Conservation (phyloP, 1,140 invertebrate species). For the Chrysoperla carnea region DNA sequence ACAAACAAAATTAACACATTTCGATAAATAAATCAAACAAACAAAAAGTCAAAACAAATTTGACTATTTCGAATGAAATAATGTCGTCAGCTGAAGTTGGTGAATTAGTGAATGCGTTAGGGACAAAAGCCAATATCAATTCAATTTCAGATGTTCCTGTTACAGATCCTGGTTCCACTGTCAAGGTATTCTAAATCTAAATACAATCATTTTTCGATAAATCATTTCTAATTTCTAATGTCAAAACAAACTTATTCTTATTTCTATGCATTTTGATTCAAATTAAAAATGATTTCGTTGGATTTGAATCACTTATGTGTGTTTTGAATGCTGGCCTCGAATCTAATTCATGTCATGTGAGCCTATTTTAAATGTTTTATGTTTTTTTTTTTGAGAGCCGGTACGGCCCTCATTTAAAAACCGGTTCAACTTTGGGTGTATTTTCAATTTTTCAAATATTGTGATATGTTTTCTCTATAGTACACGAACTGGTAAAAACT, state of each 20-base stretch:
- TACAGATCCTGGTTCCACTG: slow-evolving; percentile 26
- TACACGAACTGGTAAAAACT: too few relatives aligned
- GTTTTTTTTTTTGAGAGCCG: slow-evolving; percentile 1
- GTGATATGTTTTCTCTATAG: too few relatives aligned
- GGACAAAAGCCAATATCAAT: slow-evolving; percentile 17
- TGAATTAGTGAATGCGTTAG: not conserved
- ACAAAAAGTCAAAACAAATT: too few relatives aligned
- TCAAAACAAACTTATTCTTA: not conserved
- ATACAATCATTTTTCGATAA: not conserved
- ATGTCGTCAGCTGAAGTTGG: not conserved
- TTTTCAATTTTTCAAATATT: too few relatives aligned
- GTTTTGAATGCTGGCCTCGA: not conserved
- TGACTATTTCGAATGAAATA: too few relatives aligned
- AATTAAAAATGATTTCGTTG: not conserved
- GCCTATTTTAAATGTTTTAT: not conserved
- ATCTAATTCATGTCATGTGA: not conserved
- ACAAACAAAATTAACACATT: too few relatives aligned
- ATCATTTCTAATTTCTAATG: too few relatives aligned
- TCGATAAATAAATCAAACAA: too few relatives aligned
- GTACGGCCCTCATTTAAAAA: not conserved
- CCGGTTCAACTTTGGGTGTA: not conserved
- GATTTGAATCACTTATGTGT: slow-evolving; percentile 1
- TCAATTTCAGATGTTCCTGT: slow-evolving; percentile 25
- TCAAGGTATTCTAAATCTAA: slow-evolving; percentile 17
- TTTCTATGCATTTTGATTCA: not conserved